Evolutionary conservation across 2,797 vertebrate genomes (phyloP).

Genomic region (Meda fulgida): DNA sequence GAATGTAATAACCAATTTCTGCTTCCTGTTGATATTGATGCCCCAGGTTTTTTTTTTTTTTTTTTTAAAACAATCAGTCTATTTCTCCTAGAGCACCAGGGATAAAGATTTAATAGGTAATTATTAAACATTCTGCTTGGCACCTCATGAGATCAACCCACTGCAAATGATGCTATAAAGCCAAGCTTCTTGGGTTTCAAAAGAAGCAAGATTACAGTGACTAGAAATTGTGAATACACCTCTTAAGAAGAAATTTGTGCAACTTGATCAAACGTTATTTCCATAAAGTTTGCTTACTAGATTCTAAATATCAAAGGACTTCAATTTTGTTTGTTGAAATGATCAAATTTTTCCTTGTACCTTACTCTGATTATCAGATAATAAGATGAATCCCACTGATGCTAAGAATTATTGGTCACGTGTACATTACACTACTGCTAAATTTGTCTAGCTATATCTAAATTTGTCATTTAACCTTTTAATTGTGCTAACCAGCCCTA

Average conservation of each 20-base stretch:
- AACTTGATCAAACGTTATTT: slow-evolving; percentile 40
- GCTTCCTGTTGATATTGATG: slow-evolving; percentile 38
- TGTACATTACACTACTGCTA: background rate
- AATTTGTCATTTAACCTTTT: background rate
- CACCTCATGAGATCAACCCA: slow-evolving; percentile 29
- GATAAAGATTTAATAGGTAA: slow-evolving; percentile 42
- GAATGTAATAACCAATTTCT: slow-evolving; percentile 40
- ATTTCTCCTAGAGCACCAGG: slow-evolving; percentile 26
- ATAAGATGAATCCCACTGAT: slow-evolving; percentile 11
- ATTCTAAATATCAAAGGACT: slow-evolving; percentile 17
- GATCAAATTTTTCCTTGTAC: background rate
- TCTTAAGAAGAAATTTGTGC: slow-evolving; percentile 29
- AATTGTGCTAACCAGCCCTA: background rate
- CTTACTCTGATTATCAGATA: slow-evolving; percentile 1
- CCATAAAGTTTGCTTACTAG: slow-evolving; percentile 15
- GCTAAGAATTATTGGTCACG: background rate
- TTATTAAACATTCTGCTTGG: slow-evolving; percentile 39
- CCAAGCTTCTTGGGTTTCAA: slow-evolving; percentile 13
- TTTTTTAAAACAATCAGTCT: slow-evolving; percentile 30
- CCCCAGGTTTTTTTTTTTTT: background rate
- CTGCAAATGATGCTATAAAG: background rate
- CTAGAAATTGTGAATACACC: slow-evolving; percentile 27
- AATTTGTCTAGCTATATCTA: background rate
- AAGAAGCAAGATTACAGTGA: slow-evolving; percentile 8
- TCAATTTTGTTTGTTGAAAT: slow-evolving; percentile 16